A percentile compares a stretch with the other conserved stretches of the same genome.
These are phyloP conservation scores for Pseudomyrmex concolor DNA, from an alignment of 1,140 invertebrate species.

Conservation along the genomic window DNA sequence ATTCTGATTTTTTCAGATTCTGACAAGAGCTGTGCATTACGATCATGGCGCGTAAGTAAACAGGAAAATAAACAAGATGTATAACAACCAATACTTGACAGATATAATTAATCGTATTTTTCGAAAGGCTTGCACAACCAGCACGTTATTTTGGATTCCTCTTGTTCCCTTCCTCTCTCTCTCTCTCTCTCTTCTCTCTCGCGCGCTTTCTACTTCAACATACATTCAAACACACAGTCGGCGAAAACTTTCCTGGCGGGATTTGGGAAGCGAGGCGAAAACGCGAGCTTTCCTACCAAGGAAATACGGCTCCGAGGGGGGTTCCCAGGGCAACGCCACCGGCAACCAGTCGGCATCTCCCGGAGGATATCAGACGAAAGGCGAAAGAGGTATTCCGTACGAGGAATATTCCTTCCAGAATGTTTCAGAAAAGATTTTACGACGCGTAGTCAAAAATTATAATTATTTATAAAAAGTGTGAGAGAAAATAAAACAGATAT, in stretches of 20 bases:
- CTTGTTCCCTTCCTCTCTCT: too few species aligned
- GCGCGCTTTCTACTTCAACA: slow-evolving; percentile 43
- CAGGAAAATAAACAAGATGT: slow-evolving; percentile 82
- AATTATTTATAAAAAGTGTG: slow-evolving; percentile 23
- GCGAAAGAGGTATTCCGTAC: slow-evolving; percentile 61
- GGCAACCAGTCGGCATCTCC: slow-evolving; percentile 61
- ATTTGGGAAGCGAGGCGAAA: slow-evolving; percentile 81
- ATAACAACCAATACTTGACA: slow-evolving; percentile 76
- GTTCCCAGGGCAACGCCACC: slow-evolving; percentile 62
- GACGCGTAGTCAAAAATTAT: slow-evolving; percentile 11
- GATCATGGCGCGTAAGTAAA: not conserved
- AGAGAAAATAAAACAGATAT: too few species aligned
- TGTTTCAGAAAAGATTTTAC: slow-evolving; percentile 51
- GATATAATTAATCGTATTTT: slow-evolving; percentile 85
- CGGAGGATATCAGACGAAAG: slow-evolving; percentile 62
- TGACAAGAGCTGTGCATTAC: not conserved
- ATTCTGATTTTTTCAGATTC: not conserved
- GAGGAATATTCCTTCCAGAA: slow-evolving; percentile 53
- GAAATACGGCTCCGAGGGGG: slow-evolving; percentile 75
- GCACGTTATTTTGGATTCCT: slow-evolving; percentile 62
- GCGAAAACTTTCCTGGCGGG: slow-evolving; percentile 77
- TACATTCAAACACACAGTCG: slow-evolving; percentile 54
- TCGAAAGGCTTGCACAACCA: slow-evolving; percentile 75
- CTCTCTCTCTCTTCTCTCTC: too few species aligned
- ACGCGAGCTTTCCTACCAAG: slow-evolving; percentile 71